Evolutionary conservation across 2,797 vertebrate species (phyloP), one percentile per base, ranked within the genome.

Genomic region (Cynodonichthys magdalenae): DNA sequence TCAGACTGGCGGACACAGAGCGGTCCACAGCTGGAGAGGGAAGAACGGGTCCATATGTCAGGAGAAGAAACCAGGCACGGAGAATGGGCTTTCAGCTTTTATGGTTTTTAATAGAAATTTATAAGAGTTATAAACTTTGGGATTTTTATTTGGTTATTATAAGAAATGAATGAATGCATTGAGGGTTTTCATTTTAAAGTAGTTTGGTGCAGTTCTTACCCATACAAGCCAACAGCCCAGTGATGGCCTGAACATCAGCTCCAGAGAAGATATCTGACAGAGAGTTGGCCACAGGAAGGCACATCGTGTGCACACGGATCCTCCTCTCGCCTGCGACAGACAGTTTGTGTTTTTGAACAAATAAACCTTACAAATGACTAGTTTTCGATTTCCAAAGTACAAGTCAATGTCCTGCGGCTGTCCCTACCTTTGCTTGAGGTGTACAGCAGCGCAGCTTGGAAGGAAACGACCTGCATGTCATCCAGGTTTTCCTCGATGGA

Each of bases 281-380:
- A 3, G 95, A 94, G 57, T 93, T 95, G 63, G 96, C 97, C 48
- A 99, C 97, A 5, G 97, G 97, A 53, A 99, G 92, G 90, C 96
- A 98, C 93, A 99, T 87, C 0, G 97, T 99, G 90, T 99, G 97
- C 59, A 99, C 97, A 53, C 97, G 95, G 71, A 99, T 99, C 77
- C 97, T 92, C 53, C 97, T 90, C 87, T 99, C 97, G 27, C 97
- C 97, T 99, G 73, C 6, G 39, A 66, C 15, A 74, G 6, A 29
- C 53, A 42, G 48, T 0, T 17, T 1, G 1, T 0, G 2, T 19
- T 28, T 53, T 58, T 61, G 19, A 8, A 55, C 5, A 58, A 57
- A 41, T 41, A 19, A 36, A 44, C 10, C 7, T 2, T 7, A 58
- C 0, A 42, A 28, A 52, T 19, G 34, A 5, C 20, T 3, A 0